Evolutionary conservation across 2,113 vertebrate species (phyloP).

Genomic region (Microtus ochrogaster): DNA sequence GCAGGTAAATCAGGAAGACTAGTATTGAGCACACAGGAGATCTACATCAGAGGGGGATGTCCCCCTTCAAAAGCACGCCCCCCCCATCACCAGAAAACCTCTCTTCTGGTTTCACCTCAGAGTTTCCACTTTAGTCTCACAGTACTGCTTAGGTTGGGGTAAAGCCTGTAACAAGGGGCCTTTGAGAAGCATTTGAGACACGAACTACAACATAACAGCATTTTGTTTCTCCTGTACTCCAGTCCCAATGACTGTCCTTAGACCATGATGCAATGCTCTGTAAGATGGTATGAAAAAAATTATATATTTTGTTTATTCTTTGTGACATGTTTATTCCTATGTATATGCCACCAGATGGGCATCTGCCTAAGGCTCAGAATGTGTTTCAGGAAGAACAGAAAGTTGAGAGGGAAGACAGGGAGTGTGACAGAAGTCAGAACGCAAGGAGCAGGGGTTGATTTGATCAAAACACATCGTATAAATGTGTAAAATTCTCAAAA

Average conservation of each 20-base stretch:
- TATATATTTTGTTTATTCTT: no score
- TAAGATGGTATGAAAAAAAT: no score
- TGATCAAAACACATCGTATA: background rate
- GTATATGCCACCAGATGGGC: background rate
- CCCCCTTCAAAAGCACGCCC: background rate
- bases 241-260: background rate
- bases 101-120: background rate
- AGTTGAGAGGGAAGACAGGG: background rate
- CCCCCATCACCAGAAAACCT: background rate
- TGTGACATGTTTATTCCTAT: background rate
- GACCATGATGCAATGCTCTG: no score
- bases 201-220: background rate
- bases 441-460: background rate
- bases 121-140: background rate
- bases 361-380: background rate
- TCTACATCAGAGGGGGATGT: background rate
- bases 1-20: background rate
- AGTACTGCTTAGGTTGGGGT: fast-evolving
- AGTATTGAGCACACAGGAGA: background rate
- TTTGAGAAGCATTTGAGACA: background rate
- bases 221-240: background rate
- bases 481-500: background rate
- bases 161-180: background rate
- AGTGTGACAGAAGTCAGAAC: background rate
- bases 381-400: background rate